phyloP scores from a whole-genome alignment of 2,888 invertebrate genomes.

The Tetragonula carbonaria region DNA sequence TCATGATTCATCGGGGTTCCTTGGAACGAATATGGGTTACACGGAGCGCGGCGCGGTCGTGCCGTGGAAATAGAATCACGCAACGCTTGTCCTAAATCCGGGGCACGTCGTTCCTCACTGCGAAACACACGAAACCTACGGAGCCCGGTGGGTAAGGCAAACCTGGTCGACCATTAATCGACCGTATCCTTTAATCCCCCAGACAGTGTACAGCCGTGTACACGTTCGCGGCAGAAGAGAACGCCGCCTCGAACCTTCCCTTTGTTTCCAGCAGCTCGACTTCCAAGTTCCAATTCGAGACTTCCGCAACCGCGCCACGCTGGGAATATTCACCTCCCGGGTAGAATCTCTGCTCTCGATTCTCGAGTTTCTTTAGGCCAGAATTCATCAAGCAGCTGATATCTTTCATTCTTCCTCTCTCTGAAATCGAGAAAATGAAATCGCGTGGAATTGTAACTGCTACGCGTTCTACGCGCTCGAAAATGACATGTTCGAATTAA shows the following conservation, averaged over 20 bases:
- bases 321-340: not conserved
- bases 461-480: not conserved
- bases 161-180: conserved; percentile 57
- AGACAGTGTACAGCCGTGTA: conserved; percentile 52
- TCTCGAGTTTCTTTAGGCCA: conserved; percentile 3
- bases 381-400: not conserved
- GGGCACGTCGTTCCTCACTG: conserved; percentile 54
- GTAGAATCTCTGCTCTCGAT: conserved; percentile 28
- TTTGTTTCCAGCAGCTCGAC: conserved; percentile 27
- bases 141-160: conserved; percentile 40
- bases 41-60: conserved; percentile 24
- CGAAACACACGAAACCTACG: conserved; percentile 51
- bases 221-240: conserved; percentile 50
- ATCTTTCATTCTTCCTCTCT: not conserved
- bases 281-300: conserved; percentile 11
- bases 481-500: not conserved
- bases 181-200: conserved; percentile 58
- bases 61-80: conserved; percentile 67
- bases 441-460: not conserved
- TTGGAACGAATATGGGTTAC: conserved; percentile 62
- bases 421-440: not conserved
- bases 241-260: conserved; percentile 44
- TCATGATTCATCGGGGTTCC: conserved; percentile 56
- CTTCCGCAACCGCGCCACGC: conserved; percentile 20
- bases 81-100: conserved; percentile 64